Evolutionary conservation across 1,140 invertebrate genomes (phyloP).

Genomic region (Hormaphis cornu): DNA sequence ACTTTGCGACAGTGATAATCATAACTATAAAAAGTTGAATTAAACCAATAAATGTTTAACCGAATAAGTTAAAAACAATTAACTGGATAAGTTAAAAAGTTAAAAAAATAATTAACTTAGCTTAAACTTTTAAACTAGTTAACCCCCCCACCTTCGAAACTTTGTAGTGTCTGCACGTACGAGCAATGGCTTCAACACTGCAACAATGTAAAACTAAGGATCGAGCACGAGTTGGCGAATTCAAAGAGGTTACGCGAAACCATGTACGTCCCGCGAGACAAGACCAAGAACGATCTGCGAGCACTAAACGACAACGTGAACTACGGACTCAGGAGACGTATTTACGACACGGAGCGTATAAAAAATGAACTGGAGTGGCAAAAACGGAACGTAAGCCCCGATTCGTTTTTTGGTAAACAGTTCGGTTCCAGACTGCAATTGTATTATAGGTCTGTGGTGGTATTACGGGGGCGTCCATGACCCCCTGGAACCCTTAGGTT

Average conservation of each 20-base stretch:
- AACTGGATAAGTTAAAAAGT: no score
- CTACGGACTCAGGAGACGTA: constrained; percentile 65
- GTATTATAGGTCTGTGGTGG: background rate
- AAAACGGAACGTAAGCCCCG: constrained; percentile 56
- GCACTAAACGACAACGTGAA: constrained; percentile 72
- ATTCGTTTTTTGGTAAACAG: background rate
- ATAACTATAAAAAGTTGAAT: no score
- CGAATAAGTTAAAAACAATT: no score
- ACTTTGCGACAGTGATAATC: no score
- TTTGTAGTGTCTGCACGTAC: constrained; percentile 51
- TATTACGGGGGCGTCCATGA: background rate
- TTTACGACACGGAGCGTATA: constrained; percentile 73
- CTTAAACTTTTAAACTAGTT: no score
- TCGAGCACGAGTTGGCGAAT: constrained; percentile 66
- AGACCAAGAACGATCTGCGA: constrained; percentile 62
- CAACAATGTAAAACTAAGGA: constrained; percentile 58
- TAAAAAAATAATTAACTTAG: no score
- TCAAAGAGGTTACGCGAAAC: constrained; percentile 65
- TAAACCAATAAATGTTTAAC: no score
- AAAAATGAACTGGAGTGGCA: constrained; percentile 81
- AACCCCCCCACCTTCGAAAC: no score
- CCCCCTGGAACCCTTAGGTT: background rate
- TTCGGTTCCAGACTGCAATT: background rate
- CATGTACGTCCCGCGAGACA: constrained; percentile 61
- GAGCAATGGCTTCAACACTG: constrained; percentile 73